Percentiles rank a stretch among this genome's conserved stretches.
Evolutionary conservation across 2,113 vertebrate genomes (phyloP).

Genomic region (Psephotus haematonotus): DNA sequence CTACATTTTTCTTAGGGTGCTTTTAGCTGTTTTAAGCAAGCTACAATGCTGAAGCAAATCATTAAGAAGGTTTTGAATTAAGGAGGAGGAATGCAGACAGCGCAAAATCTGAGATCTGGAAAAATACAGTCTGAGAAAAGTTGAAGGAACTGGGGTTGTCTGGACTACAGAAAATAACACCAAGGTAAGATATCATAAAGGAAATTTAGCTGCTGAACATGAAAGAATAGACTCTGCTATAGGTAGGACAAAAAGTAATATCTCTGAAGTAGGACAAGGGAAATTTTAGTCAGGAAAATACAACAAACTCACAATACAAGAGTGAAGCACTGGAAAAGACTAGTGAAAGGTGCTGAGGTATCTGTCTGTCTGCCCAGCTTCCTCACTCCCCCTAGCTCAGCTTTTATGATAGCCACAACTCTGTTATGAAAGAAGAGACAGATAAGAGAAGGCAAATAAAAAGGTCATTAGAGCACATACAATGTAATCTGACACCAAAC

Average conservation of each 20-base stretch:
- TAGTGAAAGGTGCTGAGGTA: background rate
- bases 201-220: background rate
- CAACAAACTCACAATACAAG: background rate
- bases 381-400: background rate
- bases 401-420: background rate
- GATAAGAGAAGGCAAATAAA: background rate
- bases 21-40: background rate
- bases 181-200: fast-evolving
- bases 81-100: background rate
- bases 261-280: background rate
- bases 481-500: background rate
- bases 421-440: background rate
- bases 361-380: background rate
- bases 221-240: background rate
- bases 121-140: background rate
- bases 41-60: background rate
- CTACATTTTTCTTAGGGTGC: background rate
- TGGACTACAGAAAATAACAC: background rate
- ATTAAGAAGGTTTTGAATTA: background rate
- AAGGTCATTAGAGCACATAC: background rate
- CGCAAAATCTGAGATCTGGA: background rate
- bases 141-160: background rate
- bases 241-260: background rate
- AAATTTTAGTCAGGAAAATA: background rate
- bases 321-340: background rate